Base-by-base conservation (phyloP, 2,113 vertebrate species). In the Colaptes auratus region DNA sequence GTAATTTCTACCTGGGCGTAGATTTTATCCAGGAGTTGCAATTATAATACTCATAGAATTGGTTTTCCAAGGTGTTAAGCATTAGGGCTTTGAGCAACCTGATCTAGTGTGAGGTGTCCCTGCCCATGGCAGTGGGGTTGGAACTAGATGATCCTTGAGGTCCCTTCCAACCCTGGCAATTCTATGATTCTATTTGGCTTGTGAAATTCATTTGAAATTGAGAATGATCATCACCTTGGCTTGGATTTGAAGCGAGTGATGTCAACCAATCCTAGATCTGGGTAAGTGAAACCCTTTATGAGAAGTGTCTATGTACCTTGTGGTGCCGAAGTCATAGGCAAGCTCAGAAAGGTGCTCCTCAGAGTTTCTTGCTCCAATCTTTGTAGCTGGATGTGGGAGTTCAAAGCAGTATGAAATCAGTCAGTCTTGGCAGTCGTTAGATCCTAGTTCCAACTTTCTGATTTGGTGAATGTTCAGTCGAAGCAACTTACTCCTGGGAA, bases 401-500 rank as follows among this genome's bases (percentile, higher is more conserved):
- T 83, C 39, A 82, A 20, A 88, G 42, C 55, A 50, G 60, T 13
- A 31, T 61, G 30, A 58, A 74, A 71, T 27, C 63, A 67, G 39
- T 56, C 55, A 36, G 20, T 46, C 69, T 65, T 84, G 20, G 25
- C 58, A 74, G 36, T 33, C 11, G 2, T 9, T 42, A 44, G 39
- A 15, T 82, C 36, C 23, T 27, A 16, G 28, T 23, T 76, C 63
- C 31, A 52, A 6, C 59, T 33, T 56, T 56, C 6, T 58, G 14
- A 23, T 79, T 17, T 31, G 31, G 8, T 82, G 24, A 73, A 5
- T 2, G 0, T 61, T 67, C 3, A 8, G 10, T 24, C 3, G 0
- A 60, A 84, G 65, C 20, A 58, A 6, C 25, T 92, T 71, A 30
- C 27, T 85, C 33, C 70, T 93, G 77, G 75, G 53, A 82, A 93